Conservation (phyloP, 2,888 invertebrate species). For the Drosophila fungiperda region DNA sequence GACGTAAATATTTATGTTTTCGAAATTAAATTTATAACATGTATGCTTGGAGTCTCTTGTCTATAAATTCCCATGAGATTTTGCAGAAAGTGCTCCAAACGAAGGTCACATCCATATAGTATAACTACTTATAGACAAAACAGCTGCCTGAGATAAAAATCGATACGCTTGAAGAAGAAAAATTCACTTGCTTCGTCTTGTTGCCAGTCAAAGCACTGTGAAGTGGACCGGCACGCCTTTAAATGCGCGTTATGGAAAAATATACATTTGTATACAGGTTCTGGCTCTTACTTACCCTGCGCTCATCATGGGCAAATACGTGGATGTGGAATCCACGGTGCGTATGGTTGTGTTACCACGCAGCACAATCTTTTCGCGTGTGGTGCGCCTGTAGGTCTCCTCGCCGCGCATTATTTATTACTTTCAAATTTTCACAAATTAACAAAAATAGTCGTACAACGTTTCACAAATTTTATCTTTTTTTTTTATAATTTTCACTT, state of each 20-base stretch:
- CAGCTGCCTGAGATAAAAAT: constrained; percentile 77
- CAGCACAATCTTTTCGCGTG: constrained; percentile 85
- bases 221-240: constrained; percentile 59
- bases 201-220: constrained; percentile 56
- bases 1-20: constrained; percentile 3
- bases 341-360: constrained; percentile 85
- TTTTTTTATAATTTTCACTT: constrained; percentile 40
- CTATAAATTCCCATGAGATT: constrained; percentile 35
- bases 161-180: constrained; percentile 52
- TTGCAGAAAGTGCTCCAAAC: constrained; percentile 32
- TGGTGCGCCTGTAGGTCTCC: constrained; percentile 84
- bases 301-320: constrained; percentile 83
- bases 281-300: constrained; percentile 74
- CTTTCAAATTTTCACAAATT: constrained; percentile 16
- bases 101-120: constrained; percentile 59
- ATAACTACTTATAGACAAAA: constrained; percentile 48
- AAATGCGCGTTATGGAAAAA: constrained; percentile 15
- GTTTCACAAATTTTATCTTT: constrained; percentile 16
- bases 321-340: constrained; percentile 85
- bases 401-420: constrained; percentile 81
- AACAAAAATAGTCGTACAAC: constrained; percentile 22
- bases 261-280: background rate
- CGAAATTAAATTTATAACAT: constrained; percentile 2
- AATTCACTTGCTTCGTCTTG: constrained; percentile 27
- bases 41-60: constrained; percentile 41